Base-by-base conservation (phyloP, 2,888 invertebrate genomes). In the Hecatera dysodea region DNA sequence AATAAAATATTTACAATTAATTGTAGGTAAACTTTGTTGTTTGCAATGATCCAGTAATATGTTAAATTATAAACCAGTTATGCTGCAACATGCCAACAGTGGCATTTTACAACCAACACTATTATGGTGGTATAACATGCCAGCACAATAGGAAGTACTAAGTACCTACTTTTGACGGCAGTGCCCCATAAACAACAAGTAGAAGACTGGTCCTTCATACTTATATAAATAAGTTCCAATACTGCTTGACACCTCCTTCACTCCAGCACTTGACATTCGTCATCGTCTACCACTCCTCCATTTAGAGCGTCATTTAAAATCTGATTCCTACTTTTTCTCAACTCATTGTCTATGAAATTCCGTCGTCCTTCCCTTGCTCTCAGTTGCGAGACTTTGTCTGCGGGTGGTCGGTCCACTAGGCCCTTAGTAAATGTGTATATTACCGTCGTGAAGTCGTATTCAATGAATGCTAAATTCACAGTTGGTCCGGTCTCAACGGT, bases 341-440 rank as follows among this genome's bases (percentile, higher is more conserved):
- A 80, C 75, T 96, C 96, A 80, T 86, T 92, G 57, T 96, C 94
- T 29, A 96, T 93, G 63, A 92, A 94, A 67, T 81, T 90, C 8
- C 93, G 88, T 44, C 93, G 85, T 57, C 94, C 93, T 68, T 93
- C 92, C 60, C 90, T 91, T n/a, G 85, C 87, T 59, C 88, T 89
- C 39, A 90, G 85, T 46, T 91, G 83, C 0, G 82, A 67, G 0
- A 90, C 75, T 50, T 86, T 89, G 19, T 94, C 94, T 0, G 90
- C 78, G 0, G 92, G 79, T n/a, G 90, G 90, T 0, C 92, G 86
- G 12, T 90, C 86, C 0, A 92, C 89, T 17, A 96, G 85, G 3
- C 92, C 93, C 83, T 93, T 94, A 0, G 93, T 94, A 75, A 96
- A 95, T 0, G 93, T 91, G 78, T 96, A 96, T 57, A 96, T 91